phyloP scores from a whole-genome alignment of 2,113 vertebrate species.

The Aptenodytes patagonicus region DNA sequence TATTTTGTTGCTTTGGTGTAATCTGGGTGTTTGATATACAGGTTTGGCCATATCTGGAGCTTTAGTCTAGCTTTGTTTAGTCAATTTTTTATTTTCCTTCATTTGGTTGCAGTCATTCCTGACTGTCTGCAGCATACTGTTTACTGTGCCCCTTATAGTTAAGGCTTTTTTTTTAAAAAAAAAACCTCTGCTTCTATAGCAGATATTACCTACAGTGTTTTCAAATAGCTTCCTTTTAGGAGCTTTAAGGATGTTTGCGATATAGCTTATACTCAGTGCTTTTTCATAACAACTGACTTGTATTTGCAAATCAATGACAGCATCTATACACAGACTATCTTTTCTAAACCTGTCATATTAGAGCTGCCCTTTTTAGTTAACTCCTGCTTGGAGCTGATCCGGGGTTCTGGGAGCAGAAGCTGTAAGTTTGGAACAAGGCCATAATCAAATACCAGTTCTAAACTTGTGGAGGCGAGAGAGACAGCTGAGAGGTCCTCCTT shows the following conservation, averaged over 20 bases:
- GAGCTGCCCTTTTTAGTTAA: background rate
- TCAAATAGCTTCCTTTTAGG: background rate
- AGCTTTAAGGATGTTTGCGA: background rate
- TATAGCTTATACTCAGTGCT: background rate
- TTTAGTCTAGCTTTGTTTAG: background rate
- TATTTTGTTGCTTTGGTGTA: background rate
- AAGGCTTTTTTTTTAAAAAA: background rate
- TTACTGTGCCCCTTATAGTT: background rate
- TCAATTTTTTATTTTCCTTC: background rate
- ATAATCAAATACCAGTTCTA: background rate
- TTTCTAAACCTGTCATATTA: background rate
- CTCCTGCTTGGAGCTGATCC: background rate
- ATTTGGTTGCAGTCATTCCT: background rate
- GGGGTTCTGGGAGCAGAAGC: background rate
- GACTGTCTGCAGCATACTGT: background rate
- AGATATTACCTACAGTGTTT: background rate
- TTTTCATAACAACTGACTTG: background rate
- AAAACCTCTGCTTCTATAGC: background rate
- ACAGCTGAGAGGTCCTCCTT: background rate
- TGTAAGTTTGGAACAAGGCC: background rate
- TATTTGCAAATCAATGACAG: background rate
- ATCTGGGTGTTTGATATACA: background rate
- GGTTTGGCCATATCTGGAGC: background rate
- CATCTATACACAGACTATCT: background rate
- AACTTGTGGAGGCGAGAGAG: background rate